Base-by-base conservation (phyloP, 2,797 vertebrate genomes). In the Anguilla megastoma region DNA sequence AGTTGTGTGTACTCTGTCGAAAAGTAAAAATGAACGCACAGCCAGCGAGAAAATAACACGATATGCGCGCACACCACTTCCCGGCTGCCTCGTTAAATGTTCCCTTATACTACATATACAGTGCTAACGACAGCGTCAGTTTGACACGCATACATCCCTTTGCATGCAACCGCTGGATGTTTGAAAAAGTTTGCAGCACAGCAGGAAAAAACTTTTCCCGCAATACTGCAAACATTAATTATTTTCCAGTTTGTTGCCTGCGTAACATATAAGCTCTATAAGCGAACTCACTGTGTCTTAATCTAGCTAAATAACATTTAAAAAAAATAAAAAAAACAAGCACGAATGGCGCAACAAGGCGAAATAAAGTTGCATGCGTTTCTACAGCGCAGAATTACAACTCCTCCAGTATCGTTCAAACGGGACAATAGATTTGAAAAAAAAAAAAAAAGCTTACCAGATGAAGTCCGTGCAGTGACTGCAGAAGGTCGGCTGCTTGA, bases 401-500 rank as follows among this genome's bases (percentile, higher is more conserved):
- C 79, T 82, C 21, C 4, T 79, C 33, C 30, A 45, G 5, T 50
- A 8, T 50, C 18, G 79, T 45, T 82, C 45, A 50, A 50, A 79
- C 74, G 14, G 50, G n/a, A 48, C 50, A 54, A 33, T 2, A 10
- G 85, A 56, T 9, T 71, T 45, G 86, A 12, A 18, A 82, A 48
- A 82, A 48, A 82, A 41, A 45, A 45, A 45, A 45, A 45, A 66
- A 3, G 88, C 95, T 96, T 92, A 97, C 96, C 96, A 97, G 94
- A 97, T 97, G 93, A 97, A 97, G 95, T 97, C 96, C 92, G 97
- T 97, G 95, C 96, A 97, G 95, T 97, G 97, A 94, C 96, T 97
- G 93, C 97, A 98, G 96, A 97, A 98, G 91, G 97, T 98, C 90
- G 97, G 97, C 94, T 98, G 97, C 93, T 95, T 97, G 96, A 97